Evolutionary conservation across 2,113 vertebrate species (phyloP), one percentile per base, ranked within the genome.

Genomic region (Tichodroma muraria): DNA sequence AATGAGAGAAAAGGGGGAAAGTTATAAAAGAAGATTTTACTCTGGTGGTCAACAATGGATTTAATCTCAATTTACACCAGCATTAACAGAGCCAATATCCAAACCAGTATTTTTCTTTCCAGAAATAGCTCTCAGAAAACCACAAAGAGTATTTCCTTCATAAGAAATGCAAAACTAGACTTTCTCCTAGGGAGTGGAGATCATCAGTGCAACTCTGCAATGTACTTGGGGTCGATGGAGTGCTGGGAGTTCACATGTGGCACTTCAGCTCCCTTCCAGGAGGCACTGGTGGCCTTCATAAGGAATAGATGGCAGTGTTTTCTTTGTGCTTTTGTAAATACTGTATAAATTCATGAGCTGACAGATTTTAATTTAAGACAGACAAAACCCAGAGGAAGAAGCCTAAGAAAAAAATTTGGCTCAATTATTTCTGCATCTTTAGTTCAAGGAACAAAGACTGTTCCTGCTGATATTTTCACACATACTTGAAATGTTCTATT

Each of bases 11-110:
- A 27, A 40, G 25, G 14, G 52, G 12, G 0, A 18, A 64, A 76
- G 22, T 4, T 20, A 40, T 21, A 21, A 53, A 78, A 64, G 37
- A 37, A 47, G 38, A n/a, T 66, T 79, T 61, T 61, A 42, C 28
- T 45, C 3, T 35, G 13, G 8, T 82, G 45, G 5, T 69, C 0
- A 0, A 10, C 20, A 21, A 3, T 28, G 13, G 53, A n/a, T 78
- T 90, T 56, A 69, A 44, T 72, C 19, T 47, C 28, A 24, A 23
- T 68, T 70, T 90, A 25, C 27, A 63, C n/a, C 35, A 83, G 11
- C 42, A 44, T 23, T 33, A 93, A 44, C 7, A 77, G 33, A 76
- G 31, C 18, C 19, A 61, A 42, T 56, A 80, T 33, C 44, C 63
- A 75, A 69, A 30, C 4, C 31, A 60, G 38, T 27, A 13, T 35